These are phyloP conservation scores for Catharus fuscescens DNA, from an alignment of 2,113 vertebrate genomes.

Conservation along the genomic window DNA sequence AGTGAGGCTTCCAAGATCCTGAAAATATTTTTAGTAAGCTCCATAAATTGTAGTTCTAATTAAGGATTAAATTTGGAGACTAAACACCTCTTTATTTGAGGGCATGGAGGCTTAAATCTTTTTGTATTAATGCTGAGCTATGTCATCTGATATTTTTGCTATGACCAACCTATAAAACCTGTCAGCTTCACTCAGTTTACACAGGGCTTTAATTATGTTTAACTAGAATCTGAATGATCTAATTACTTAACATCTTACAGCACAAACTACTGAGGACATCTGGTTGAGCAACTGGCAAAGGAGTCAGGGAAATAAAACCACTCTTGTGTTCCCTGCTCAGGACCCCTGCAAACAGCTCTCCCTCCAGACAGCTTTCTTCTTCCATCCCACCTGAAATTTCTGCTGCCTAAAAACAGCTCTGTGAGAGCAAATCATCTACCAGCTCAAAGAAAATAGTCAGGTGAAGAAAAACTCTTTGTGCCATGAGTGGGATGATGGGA, in stretches of 20 bases:
- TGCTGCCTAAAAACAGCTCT: background rate
- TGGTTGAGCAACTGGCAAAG: constrained; percentile 53
- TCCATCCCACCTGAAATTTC: background rate
- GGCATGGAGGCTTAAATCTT: constrained; percentile 29
- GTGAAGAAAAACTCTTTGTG: background rate
- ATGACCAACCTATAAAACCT: constrained; percentile 69
- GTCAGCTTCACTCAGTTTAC: constrained; percentile 68
- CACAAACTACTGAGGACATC: constrained; percentile 60
- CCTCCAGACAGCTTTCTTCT: background rate
- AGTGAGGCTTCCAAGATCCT: background rate
- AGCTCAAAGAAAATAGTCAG: background rate
- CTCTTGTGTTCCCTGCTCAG: background rate
- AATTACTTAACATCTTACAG: constrained; percentile 68
- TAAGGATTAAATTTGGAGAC: constrained; percentile 24
- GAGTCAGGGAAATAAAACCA: background rate
- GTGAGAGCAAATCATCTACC: background rate
- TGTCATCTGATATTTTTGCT: constrained; percentile 63
- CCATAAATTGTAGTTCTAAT: constrained; percentile 27
- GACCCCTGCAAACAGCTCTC: background rate
- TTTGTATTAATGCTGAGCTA: constrained; percentile 52
- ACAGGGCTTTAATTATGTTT: constrained; percentile 68
- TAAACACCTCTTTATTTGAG: constrained; percentile 44
- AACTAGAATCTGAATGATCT: constrained; percentile 66
- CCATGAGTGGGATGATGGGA: background rate
- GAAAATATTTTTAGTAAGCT: background rate